These are phyloP conservation scores for Bolinopsis microptera DNA, from an alignment of 37 sponge, comb jelly and placozoan genomes.

Conservation along the genomic window DNA sequence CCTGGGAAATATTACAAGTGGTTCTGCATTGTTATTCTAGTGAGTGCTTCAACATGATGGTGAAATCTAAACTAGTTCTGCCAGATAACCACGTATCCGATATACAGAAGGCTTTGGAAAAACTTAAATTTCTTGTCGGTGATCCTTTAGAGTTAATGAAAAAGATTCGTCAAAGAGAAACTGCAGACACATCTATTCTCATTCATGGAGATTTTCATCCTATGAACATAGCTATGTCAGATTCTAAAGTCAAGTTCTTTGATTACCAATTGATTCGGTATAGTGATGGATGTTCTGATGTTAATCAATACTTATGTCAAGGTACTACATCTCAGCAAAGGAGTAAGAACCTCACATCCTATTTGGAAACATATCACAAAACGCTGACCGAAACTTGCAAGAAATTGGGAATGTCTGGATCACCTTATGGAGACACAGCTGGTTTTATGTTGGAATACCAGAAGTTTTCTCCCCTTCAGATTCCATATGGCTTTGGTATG, in stretches of 20 bases:
- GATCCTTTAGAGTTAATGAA: neutral
- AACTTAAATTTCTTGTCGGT: neutral
- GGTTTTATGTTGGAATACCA: neutral
- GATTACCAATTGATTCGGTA: neutral
- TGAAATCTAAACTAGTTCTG: neutral
- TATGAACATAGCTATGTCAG: neutral
- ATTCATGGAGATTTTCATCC: neutral
- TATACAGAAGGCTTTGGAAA: neutral
- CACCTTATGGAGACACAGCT: neutral
- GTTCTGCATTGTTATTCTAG: neutral
- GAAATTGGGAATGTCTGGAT: neutral
- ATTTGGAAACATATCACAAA: neutral
- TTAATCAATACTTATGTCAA: neutral
- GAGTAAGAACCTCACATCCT: neutral
- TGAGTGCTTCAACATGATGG: neutral
- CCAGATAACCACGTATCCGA: neutral
- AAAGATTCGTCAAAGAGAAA: neutral
- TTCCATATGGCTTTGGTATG: neutral
- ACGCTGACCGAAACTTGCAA: neutral
- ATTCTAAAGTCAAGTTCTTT: neutral
- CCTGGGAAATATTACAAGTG: neutral
- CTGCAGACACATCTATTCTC: neutral
- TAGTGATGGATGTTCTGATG: neutral
- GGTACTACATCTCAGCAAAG: neutral
- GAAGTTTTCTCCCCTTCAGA: neutral